Conservation (phyloP, 2,888 invertebrate genomes). For the Caenorhabditis drosophilae region DNA sequence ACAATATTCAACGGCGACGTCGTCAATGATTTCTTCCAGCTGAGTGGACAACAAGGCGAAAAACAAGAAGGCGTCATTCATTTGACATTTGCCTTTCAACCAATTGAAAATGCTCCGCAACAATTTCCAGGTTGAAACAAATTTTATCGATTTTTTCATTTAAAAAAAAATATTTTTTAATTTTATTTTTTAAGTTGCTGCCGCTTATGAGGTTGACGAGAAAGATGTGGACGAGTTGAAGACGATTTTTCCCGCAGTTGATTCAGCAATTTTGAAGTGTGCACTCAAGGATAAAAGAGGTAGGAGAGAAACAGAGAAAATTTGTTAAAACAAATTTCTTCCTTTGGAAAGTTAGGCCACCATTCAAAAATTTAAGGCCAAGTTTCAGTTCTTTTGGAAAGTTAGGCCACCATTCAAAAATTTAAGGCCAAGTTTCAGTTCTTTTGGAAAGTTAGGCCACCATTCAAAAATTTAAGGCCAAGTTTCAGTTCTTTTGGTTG, state of each 20-base stretch:
- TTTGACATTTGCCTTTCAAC: slow-evolving; percentile 80
- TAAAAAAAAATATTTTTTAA: background rate
- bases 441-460: no score
- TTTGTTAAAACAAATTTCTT: no score
- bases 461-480: no score
- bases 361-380: no score
- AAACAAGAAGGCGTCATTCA: slow-evolving; percentile 91
- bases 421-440: no score
- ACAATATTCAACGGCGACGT: slow-evolving; percentile 84
- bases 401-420: no score
- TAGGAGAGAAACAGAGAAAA: no score
- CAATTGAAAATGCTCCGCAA: slow-evolving; percentile 32
- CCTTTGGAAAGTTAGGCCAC: no score
- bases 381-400: no score
- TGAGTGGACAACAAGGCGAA: slow-evolving; percentile 93
- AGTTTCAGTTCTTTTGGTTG: no score
- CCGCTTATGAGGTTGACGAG: slow-evolving; percentile 60
- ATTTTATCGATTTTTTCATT: background rate
- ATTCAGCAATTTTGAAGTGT: slow-evolving; percentile 80
- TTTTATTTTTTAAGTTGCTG: no score
- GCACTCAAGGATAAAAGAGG: slow-evolving; percentile 72
- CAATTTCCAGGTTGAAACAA: background rate
- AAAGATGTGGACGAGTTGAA: slow-evolving; percentile 75
- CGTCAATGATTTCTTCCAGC: slow-evolving; percentile 90
- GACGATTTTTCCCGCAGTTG: slow-evolving; percentile 95